Evolutionary conservation across 2,113 vertebrate species (phyloP).

Genomic region (Mormoops blainvillei): DNA sequence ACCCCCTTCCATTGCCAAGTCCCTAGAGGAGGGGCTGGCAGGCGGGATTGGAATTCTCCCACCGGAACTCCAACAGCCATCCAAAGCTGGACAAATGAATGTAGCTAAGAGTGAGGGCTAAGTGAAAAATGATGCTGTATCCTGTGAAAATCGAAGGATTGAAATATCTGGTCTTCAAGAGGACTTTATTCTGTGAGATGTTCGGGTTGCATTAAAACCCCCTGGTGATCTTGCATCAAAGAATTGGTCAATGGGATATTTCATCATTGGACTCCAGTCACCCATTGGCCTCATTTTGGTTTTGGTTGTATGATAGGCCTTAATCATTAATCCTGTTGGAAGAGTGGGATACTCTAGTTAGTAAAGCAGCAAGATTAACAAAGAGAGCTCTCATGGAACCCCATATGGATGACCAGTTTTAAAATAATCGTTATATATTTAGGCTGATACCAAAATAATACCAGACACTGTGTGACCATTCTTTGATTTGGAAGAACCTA

Average conservation of each 20-base stretch:
- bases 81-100: not conserved
- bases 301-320: not conserved
- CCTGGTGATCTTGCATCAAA: not conserved
- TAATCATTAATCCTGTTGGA: not conserved
- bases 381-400: not conserved
- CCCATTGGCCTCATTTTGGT: not conserved
- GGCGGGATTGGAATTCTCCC: not conserved
- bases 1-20: not conserved
- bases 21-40: constrained; percentile 38
- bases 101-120: not conserved
- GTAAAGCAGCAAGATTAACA: not conserved
- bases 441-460: not conserved
- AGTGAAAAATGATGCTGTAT: not conserved
- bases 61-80: not conserved
- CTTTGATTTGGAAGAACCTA: constrained; percentile 15
- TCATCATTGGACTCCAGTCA: not conserved
- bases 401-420: not conserved
- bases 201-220: not conserved
- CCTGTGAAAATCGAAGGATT: not conserved
- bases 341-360: not conserved
- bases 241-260: not conserved
- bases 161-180: not conserved
- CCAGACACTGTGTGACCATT: not conserved
- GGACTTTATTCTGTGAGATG: not conserved
- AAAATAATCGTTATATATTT: not conserved